phyloP scores from a whole-genome alignment of 2,888 invertebrate species.

The Leptopilina drosophilae region DNA sequence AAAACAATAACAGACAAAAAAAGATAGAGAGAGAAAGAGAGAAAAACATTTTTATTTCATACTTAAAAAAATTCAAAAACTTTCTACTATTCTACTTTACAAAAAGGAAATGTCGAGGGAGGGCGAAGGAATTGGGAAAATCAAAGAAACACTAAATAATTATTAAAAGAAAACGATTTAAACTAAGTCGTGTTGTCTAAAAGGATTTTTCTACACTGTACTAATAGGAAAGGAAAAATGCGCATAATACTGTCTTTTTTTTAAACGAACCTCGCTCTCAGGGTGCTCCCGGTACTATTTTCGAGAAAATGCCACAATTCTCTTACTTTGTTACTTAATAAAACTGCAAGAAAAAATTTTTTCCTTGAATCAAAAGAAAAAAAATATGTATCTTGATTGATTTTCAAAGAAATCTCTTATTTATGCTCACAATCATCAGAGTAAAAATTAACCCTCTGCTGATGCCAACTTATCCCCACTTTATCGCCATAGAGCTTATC shows the following conservation, averaged over 20 bases:
- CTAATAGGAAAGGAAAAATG: conserved; percentile 18
- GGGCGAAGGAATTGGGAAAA: neutral
- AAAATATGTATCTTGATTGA: no score
- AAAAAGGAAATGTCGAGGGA: conserved; percentile 49
- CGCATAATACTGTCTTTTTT: conserved; percentile 53
- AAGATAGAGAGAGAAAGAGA: conserved; percentile 51
- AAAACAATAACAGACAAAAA: conserved; percentile 58
- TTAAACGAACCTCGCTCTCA: conserved; percentile 54
- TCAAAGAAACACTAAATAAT: conserved; percentile 51
- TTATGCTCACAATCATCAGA: no score
- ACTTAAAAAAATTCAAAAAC: conserved; percentile 59
- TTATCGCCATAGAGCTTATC: no score
- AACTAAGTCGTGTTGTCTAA: neutral
- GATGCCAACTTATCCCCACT: no score
- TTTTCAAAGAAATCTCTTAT: no score
- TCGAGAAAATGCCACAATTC: neutral
- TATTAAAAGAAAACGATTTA: conserved; percentile 46
- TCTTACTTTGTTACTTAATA: conserved; percentile 26
- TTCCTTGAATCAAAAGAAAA: no score
- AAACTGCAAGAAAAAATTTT: neutral
- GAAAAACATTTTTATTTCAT: conserved; percentile 58
- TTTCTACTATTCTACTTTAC: conserved; percentile 58
- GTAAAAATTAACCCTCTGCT: no score
- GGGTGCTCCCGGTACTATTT: conserved; percentile 1
- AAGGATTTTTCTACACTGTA: no score